These are phyloP conservation scores for Eptesicus fuscus DNA, from an alignment of 2,113 vertebrate genomes.

Conservation along the genomic window DNA sequence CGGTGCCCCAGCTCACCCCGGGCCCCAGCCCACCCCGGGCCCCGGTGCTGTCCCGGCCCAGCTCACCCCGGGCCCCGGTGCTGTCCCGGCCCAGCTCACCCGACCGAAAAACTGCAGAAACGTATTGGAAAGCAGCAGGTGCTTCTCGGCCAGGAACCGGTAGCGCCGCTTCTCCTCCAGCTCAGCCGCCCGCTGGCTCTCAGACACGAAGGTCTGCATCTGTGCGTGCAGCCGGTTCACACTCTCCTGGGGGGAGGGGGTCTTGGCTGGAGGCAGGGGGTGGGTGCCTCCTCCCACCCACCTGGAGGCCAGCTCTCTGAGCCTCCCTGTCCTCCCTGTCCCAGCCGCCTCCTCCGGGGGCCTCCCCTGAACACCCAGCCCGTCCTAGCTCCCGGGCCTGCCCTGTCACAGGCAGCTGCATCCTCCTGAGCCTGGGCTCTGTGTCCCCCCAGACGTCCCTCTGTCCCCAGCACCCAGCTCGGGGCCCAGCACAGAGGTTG, in stretches of 20 bases:
- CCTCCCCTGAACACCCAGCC: not conserved
- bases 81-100: conserved; percentile 56
- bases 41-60: too few relatives aligned
- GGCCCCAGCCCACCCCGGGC: not conserved
- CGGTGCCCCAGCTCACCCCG: too few relatives aligned
- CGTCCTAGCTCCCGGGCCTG: not conserved
- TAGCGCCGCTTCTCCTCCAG: conserved; percentile 94
- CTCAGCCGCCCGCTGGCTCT: conserved; percentile 89
- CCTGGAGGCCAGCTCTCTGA: not conserved
- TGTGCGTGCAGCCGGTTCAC: conserved; percentile 83
- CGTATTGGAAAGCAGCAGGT: conserved; percentile 85
- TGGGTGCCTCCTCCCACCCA: not conserved
- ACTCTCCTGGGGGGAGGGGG: conserved; percentile 75
- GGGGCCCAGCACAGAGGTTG: not conserved
- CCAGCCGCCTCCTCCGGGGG: not conserved
- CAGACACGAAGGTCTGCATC: conserved; percentile 87
- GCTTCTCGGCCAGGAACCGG: conserved; percentile 95
- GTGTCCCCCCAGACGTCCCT: not conserved
- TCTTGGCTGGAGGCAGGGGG: not conserved
- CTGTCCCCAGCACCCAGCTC: not conserved
- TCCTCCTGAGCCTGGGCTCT: not conserved
- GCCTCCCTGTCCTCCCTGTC: not conserved
- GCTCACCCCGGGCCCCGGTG: not conserved
- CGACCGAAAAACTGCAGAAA: conserved; percentile 84
- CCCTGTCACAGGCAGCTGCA: not conserved